Evolutionary conservation across 1,140 invertebrate species (phyloP).

Genomic region (Drosophila biarmipes): DNA sequence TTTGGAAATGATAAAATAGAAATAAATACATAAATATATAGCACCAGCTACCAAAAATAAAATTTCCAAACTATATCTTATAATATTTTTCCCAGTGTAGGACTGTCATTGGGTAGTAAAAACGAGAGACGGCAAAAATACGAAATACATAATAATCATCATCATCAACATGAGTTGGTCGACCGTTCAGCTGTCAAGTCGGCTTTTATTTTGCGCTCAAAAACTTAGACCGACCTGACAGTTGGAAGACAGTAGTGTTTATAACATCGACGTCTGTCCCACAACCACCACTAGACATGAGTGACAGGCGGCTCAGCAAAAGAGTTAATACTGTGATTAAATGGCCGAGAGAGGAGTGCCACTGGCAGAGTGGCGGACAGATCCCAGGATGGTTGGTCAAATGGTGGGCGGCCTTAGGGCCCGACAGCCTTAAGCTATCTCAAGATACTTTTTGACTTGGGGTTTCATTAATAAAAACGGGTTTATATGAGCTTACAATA

Average conservation of each 20-base stretch:
- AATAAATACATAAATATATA: too few relatives aligned
- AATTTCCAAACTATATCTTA: not conserved
- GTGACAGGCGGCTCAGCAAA: slow-evolving; percentile 83
- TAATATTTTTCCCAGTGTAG: slow-evolving; percentile 4
- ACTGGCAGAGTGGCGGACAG: slow-evolving; percentile 58
- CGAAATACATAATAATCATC: slow-evolving; percentile 80
- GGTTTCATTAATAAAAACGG: not conserved
- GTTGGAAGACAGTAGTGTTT: slow-evolving; percentile 83
- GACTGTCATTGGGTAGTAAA: slow-evolving; percentile 52
- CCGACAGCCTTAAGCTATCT: slow-evolving; percentile 54
- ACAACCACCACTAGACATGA: slow-evolving; percentile 53
- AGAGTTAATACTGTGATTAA: slow-evolving; percentile 84
- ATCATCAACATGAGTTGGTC: slow-evolving; percentile 52
- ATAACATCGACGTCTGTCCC: slow-evolving; percentile 63
- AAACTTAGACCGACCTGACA: slow-evolving; percentile 80
- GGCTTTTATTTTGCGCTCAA: slow-evolving; percentile 82
- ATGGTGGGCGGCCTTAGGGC: slow-evolving; percentile 69
- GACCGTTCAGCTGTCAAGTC: slow-evolving; percentile 78
- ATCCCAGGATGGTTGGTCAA: slow-evolving; percentile 32
- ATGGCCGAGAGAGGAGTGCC: slow-evolving; percentile 70
- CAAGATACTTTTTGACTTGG: not conserved
- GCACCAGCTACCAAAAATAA: too few relatives aligned
- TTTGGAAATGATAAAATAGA: too few relatives aligned
- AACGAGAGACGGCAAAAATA: slow-evolving; percentile 55
- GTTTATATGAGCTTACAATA: not conserved